phyloP scores from a whole-genome alignment of 2,797 vertebrate species.

The Chromis chromis region DNA sequence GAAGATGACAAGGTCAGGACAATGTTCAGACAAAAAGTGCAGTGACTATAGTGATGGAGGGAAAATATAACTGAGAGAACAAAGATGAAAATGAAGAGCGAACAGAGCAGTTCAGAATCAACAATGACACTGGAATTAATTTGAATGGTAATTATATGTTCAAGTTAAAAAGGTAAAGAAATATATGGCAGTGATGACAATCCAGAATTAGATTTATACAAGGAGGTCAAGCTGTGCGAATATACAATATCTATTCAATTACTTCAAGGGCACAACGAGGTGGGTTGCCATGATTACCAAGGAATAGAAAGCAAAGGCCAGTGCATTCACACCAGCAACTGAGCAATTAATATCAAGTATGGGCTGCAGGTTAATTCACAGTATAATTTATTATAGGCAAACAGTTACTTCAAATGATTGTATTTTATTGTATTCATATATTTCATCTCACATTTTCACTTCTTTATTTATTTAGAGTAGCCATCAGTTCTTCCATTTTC shows the following conservation, averaged over 20 bases:
- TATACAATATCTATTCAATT: conserved; percentile 45
- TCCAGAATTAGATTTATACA: conserved; percentile 17
- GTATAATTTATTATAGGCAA: neutral
- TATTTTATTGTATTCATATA: neutral
- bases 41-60: neutral
- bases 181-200: conserved; percentile 11
- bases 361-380: conserved; percentile 9
- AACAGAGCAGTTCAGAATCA: neutral
- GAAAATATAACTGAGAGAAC: neutral
- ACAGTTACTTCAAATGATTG: neutral
- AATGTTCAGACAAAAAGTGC: neutral
- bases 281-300: conserved; percentile 57
- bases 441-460: neutral
- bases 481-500: neutral
- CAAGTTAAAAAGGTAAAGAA: conserved; percentile 24
- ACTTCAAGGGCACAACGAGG: conserved; percentile 49
- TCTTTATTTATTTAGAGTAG: neutral
- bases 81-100: neutral
- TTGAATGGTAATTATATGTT: conserved; percentile 8
- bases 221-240: conserved; percentile 19
- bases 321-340: conserved; percentile 1
- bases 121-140: conserved; percentile 8
- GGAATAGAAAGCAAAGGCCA: conserved; percentile 1
- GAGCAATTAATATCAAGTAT: conserved; percentile 32
- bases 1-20: neutral